A percentile compares a stretch with the other conserved stretches of the same genome.
Conservation (phyloP, 2,888 invertebrate species). For the Pachycephus smyrnensis region DNA sequence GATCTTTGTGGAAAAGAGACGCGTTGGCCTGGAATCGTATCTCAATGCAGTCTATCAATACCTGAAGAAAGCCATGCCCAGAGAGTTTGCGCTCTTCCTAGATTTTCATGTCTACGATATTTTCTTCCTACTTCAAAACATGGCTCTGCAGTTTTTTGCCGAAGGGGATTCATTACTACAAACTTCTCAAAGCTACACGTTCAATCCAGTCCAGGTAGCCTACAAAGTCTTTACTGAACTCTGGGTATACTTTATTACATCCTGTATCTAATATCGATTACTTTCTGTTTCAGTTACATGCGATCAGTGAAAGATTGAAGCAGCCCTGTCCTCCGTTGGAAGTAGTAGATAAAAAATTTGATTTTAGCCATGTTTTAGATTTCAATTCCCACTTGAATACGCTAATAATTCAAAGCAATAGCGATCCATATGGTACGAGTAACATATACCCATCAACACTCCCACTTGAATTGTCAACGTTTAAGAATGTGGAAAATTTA, state of each 20-base stretch:
- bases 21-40: slow-evolving; percentile 84
- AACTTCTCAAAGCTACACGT: slow-evolving; percentile 74
- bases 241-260: neutral
- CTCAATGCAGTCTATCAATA: slow-evolving; percentile 81
- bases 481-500: slow-evolving; percentile 81
- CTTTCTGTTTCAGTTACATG: slow-evolving; percentile 77
- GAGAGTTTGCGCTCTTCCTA: slow-evolving; percentile 84
- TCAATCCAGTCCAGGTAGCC: slow-evolving; percentile 83
- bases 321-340: slow-evolving; percentile 87
- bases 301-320: slow-evolving; percentile 89
- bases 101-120: slow-evolving; percentile 92
- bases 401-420: slow-evolving; percentile 77
- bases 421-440: slow-evolving; percentile 80
- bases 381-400: slow-evolving; percentile 83
- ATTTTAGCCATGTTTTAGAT: slow-evolving; percentile 92
- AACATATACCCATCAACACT: slow-evolving; percentile 86
- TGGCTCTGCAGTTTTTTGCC: slow-evolving; percentile 82
- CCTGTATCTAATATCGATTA: neutral
- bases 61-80: slow-evolving; percentile 83
- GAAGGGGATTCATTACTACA: slow-evolving; percentile 79
- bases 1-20: slow-evolving; percentile 86
- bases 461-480: slow-evolving; percentile 84
- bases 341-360: slow-evolving; percentile 82
- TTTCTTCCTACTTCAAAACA: slow-evolving; percentile 84
- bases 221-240: neutral